Percentiles rank a stretch among this genome's conserved stretches.
Conservation (phyloP, 2,113 vertebrate genomes). For the Sylvietta virens region DNA sequence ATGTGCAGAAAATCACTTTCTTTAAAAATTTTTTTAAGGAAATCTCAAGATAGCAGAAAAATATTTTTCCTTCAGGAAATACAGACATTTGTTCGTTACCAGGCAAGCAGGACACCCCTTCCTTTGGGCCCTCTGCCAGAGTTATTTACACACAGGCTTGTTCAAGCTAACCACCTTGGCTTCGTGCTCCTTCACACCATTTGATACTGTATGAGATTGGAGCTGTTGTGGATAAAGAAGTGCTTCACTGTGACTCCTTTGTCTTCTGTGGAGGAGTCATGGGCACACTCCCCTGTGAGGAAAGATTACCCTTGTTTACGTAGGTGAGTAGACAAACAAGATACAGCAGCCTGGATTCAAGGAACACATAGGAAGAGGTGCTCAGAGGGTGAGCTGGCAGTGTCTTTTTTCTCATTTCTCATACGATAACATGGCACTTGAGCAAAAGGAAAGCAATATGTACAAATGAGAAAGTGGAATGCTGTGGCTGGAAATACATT, state of each 20-base stretch:
- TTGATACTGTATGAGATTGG: not conserved
- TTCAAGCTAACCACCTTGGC: slow-evolving; percentile 14
- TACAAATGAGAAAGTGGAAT: not conserved
- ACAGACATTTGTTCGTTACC: slow-evolving; percentile 9
- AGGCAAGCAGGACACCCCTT: not conserved
- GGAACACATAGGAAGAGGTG: not conserved
- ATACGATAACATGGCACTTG: not conserved
- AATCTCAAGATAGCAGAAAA: slow-evolving; percentile 1
- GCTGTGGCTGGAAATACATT: not conserved
- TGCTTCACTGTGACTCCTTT: slow-evolving; percentile 16
- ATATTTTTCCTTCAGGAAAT: slow-evolving; percentile 29
- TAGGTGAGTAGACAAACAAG: slow-evolving; percentile 28
- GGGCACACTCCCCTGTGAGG: not conserved
- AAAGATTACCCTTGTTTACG: not conserved
- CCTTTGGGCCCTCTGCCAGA: slow-evolving; percentile 9
- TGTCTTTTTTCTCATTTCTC: not conserved
- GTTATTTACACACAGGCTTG: slow-evolving; percentile 27
- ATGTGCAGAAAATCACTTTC: not conserved
- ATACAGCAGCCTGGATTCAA: not conserved
- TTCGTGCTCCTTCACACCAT: not conserved
- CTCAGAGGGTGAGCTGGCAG: not conserved
- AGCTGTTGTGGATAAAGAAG: not conserved
- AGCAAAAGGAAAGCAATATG: not conserved
- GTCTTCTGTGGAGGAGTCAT: not conserved
- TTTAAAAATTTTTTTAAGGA: not conserved